Conservation (phyloP, 2,113 vertebrate species). For the Nesospiza acunhae region DNA sequence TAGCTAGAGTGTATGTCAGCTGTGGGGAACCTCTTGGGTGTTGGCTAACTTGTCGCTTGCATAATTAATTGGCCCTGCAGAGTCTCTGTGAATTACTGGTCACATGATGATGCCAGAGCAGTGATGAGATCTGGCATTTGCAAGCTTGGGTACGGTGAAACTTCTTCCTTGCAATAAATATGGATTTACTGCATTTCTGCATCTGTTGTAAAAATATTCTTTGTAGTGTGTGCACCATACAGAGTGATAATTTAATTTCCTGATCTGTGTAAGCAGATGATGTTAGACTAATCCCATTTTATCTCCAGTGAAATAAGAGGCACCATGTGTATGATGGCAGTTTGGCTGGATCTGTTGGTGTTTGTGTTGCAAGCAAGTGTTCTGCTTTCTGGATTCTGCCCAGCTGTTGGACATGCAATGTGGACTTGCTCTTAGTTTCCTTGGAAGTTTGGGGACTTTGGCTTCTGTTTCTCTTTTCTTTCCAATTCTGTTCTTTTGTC, state of each 20-base stretch:
- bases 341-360: background rate
- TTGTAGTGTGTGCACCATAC: rapidly evolving
- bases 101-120: background rate
- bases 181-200: background rate
- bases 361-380: rapidly evolving
- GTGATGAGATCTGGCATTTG: background rate
- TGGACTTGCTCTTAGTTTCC: background rate
- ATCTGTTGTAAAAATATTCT: background rate
- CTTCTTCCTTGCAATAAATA: background rate
- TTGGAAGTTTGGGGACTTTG: background rate
- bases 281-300: background rate
- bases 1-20: background rate
- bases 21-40: background rate
- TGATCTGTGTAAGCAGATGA: background rate
- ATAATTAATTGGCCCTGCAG: background rate
- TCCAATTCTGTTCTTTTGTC: background rate
- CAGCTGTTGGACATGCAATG: background rate
- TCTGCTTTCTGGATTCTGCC: background rate
- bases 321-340: rapidly evolving
- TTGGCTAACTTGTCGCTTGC: background rate
- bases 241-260: background rate
- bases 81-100: background rate
- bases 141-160: background rate
- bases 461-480: background rate
- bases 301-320: background rate